Conservation (phyloP, 2,888 invertebrate species). For the Craniophora ligustri region DNA sequence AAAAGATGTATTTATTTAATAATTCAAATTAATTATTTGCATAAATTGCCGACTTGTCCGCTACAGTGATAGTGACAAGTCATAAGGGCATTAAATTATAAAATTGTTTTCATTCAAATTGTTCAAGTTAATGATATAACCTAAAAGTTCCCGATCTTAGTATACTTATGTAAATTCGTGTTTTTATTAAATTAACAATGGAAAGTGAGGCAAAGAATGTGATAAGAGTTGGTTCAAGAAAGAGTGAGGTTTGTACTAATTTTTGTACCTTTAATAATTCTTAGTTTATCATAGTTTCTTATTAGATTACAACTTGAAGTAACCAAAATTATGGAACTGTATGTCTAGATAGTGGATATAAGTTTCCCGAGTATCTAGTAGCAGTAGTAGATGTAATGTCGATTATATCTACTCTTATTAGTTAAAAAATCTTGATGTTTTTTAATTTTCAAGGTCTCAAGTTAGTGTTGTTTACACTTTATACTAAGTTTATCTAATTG, state of each 20-base stretch:
- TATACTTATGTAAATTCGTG: slow-evolving; percentile 58
- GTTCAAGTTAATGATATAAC: slow-evolving; percentile 51
- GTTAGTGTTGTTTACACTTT: slow-evolving; percentile 15
- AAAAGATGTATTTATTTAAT: slow-evolving; percentile 32
- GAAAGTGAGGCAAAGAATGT: slow-evolving; percentile 81
- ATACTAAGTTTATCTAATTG: slow-evolving; percentile 22
- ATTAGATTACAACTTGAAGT: no score
- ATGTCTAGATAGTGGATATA: no score
- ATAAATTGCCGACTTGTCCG: slow-evolving; percentile 70
- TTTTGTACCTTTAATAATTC: not conserved
- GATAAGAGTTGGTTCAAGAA: slow-evolving; percentile 94
- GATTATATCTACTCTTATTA: no score
- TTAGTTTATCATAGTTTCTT: not conserved
- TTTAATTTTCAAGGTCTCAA: slow-evolving; percentile 28
- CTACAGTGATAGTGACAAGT: slow-evolving; percentile 86
- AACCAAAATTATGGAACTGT: no score
- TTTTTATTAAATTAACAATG: slow-evolving; percentile 68
- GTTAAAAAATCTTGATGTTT: no score
- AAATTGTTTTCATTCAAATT: slow-evolving; percentile 22
- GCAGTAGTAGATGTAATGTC: no score
- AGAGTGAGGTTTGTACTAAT: slow-evolving; percentile 92
- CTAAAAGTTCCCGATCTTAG: slow-evolving; percentile 46
- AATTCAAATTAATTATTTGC: slow-evolving; percentile 43
- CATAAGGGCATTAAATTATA: slow-evolving; percentile 26
- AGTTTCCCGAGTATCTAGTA: no score